Evolutionary conservation across 2,797 vertebrate species (phyloP).

Genomic region (Denticeps clupeoides): DNA sequence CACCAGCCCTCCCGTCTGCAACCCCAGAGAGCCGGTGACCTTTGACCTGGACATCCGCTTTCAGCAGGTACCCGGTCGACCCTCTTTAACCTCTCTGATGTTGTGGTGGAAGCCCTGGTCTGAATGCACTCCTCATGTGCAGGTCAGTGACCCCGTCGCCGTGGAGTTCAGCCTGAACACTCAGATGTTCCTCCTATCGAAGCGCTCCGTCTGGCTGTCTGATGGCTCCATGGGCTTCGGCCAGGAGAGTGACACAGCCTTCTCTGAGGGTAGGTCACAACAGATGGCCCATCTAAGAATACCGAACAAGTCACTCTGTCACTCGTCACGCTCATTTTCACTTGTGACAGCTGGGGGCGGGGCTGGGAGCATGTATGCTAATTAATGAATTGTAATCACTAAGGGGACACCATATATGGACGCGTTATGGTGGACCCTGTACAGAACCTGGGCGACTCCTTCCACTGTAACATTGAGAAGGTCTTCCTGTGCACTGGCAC

Average conservation of each 20-base stretch:
- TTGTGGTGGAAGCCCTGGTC: too few relatives aligned
- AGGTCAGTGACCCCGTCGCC: constrained; percentile 94
- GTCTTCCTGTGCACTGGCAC: constrained; percentile 88
- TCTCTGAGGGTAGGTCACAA: constrained; percentile 71
- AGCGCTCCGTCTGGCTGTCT: constrained; percentile 80
- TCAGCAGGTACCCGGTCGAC: constrained; percentile 66
- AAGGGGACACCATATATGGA: constrained; percentile 80
- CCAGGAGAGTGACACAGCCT: constrained; percentile 77
- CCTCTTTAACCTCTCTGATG: not conserved
- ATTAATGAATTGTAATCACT: too few relatives aligned
- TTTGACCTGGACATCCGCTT: constrained; percentile 89
- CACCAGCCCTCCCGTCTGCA: constrained; percentile 71
- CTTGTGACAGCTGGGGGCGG: too few relatives aligned
- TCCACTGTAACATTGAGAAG: constrained; percentile 89
- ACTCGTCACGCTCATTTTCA: too few relatives aligned
- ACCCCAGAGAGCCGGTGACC: constrained; percentile 69
- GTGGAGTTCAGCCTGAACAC: constrained; percentile 90
- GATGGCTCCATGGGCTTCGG: constrained; percentile 88
- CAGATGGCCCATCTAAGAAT: too few relatives aligned
- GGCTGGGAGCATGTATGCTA: too few relatives aligned
- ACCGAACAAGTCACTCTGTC: too few relatives aligned
- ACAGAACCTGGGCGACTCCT: constrained; percentile 86
- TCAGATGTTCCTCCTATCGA: constrained; percentile 82
- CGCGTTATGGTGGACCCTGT: constrained; percentile 95
- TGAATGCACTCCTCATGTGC: not conserved